Conservation (phyloP, 2,888 invertebrate species). For the Agrilus mali region DNA sequence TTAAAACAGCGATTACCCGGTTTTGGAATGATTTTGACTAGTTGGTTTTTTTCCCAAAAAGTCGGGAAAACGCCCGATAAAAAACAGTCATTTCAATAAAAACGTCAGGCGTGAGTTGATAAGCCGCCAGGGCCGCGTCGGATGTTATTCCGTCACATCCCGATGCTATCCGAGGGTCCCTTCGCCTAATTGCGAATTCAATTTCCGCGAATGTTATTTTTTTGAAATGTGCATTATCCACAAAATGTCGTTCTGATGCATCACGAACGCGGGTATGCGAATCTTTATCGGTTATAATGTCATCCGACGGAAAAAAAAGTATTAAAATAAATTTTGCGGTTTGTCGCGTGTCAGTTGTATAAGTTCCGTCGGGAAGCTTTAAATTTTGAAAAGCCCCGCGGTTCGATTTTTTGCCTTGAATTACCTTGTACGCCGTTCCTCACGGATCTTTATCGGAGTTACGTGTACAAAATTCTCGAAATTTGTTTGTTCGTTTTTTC, state of each 20-base stretch:
- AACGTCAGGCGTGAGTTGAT: not conserved
- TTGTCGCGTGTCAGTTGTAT: slow-evolving; percentile 1
- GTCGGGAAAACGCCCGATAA: not conserved
- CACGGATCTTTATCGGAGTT: slow-evolving; percentile 4
- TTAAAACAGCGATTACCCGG: not conserved
- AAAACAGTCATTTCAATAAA: too few species aligned
- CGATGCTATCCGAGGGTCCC: slow-evolving; percentile 1
- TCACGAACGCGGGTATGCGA: not conserved
- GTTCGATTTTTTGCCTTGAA: not conserved
- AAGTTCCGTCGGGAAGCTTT: not conserved
- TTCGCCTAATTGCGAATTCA: not conserved
- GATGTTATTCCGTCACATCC: slow-evolving; percentile 4
- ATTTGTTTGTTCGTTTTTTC: not conserved
- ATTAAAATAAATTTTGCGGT: slow-evolving; percentile 1
- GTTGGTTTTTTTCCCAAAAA: slow-evolving; percentile 2
- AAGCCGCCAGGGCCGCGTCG: not conserved
- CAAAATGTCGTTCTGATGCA: too few species aligned
- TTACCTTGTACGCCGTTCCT: slow-evolving; percentile 5
- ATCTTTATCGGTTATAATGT: too few species aligned
- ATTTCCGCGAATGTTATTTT: slow-evolving; percentile 1
- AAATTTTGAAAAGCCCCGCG: not conserved
- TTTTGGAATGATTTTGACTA: slow-evolving; percentile 1
- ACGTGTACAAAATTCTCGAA: slow-evolving; percentile 4
- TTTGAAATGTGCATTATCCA: not conserved
- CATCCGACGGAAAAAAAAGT: too few species aligned